A percentile compares a stretch with the other conserved stretches of the same genome.
Conservation (phyloP, 2,888 invertebrate species). For the Caradrina clavipalpis region DNA sequence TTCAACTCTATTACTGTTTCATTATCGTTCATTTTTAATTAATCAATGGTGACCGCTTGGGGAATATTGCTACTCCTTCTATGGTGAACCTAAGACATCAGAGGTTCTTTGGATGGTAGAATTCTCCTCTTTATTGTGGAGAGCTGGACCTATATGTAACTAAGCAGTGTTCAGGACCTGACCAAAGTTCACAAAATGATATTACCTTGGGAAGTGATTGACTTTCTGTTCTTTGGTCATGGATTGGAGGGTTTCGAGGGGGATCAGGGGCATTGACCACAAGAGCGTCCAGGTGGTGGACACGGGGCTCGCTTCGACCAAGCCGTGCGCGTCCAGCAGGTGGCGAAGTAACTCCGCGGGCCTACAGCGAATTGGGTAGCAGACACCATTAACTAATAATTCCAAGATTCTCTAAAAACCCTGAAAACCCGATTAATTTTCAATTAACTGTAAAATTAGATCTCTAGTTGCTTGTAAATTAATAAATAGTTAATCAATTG, state of each 20-base stretch:
- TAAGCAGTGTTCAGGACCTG: too few species aligned
- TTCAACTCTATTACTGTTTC: too few species aligned
- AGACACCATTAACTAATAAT: background rate
- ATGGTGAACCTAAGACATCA: too few species aligned
- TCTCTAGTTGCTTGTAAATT: background rate
- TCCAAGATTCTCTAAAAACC: background rate
- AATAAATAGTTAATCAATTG: background rate
- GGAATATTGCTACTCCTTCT: too few species aligned
- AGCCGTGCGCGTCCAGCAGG: slow-evolving; percentile 69
- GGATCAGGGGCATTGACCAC: slow-evolving; percentile 65
- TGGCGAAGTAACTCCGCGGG: slow-evolving; percentile 19
- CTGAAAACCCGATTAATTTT: too few species aligned
- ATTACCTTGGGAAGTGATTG: slow-evolving; percentile 72
- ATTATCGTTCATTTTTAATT: too few species aligned
- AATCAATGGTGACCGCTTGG: too few species aligned
- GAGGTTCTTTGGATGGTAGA: too few species aligned
- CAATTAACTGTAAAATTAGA: too few species aligned
- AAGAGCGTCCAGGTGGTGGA: slow-evolving; percentile 62
- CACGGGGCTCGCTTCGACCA: slow-evolving; percentile 52
- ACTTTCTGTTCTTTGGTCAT: slow-evolving; percentile 63
- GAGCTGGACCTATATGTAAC: too few species aligned
- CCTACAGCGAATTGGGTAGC: slow-evolving; percentile 46
- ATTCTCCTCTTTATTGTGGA: too few species aligned
- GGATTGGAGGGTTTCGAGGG: slow-evolving; percentile 56
- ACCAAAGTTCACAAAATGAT: slow-evolving; percentile 2